A percentile compares a stretch with the other conserved stretches of the same genome.
phyloP scores from a whole-genome alignment of 53 echinoderm and acorn worm genomes.

The Echinarachnius parma region DNA sequence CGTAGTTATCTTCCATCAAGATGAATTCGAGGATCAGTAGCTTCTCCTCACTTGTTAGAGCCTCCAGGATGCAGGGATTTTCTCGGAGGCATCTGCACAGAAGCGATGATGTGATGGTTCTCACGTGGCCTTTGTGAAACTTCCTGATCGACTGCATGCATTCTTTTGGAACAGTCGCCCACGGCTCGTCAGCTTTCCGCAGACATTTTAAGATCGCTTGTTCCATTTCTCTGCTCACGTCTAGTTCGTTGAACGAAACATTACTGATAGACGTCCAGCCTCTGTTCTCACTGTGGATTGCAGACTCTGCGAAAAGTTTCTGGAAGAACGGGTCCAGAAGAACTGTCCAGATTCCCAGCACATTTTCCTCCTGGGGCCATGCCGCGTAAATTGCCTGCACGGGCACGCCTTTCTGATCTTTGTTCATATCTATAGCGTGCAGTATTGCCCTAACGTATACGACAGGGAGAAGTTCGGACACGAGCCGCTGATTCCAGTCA shows the following conservation, averaged over 20 bases:
- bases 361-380: conserved; percentile 52
- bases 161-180: conserved; percentile 7
- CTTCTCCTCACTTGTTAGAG: conserved; percentile 7
- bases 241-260: conserved; percentile 21
- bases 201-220: conserved; percentile 3
- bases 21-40: conserved; percentile 27
- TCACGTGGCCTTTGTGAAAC: neutral
- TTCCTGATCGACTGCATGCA: conserved; percentile 9
- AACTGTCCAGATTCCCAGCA: conserved; percentile 47
- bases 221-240: conserved; percentile 4
- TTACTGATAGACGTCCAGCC: conserved; percentile 53
- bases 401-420: neutral
- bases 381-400: conserved; percentile 40
- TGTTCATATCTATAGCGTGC: neutral
- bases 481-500: conserved; percentile 73
- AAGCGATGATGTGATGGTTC: neutral
- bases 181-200: neutral
- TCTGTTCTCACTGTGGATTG: conserved; percentile 49
- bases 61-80: neutral
- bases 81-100: conserved; percentile 15
- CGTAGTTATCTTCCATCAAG: neutral
- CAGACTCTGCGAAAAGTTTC: conserved; percentile 22
- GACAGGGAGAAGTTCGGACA: conserved; percentile 54
- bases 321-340: conserved; percentile 51
- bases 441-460: conserved; percentile 51